Percentiles rank a stretch among this genome's conserved stretches.
Evolutionary conservation across 1,140 invertebrate genomes (phyloP).

Genomic region (Diachasma alloeum): DNA sequence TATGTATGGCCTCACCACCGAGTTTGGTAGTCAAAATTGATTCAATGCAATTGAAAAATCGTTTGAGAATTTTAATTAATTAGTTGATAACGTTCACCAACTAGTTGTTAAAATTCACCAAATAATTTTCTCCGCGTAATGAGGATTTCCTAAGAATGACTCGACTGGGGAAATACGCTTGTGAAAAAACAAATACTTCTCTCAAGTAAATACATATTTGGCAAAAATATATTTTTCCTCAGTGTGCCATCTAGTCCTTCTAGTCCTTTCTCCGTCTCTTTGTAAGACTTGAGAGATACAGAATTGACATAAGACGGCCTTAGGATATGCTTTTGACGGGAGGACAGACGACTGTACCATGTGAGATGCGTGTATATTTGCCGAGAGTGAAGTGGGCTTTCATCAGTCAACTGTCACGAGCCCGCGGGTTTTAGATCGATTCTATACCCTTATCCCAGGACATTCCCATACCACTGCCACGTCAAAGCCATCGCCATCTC

Average conservation of each 20-base stretch:
- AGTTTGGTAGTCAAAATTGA: too few species aligned
- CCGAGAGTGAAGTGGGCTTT: slow-evolving; percentile 31
- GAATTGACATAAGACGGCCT: not conserved
- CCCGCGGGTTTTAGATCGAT: slow-evolving; percentile 28
- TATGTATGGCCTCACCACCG: too few species aligned
- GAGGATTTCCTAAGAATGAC: too few species aligned
- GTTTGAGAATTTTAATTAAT: too few species aligned
- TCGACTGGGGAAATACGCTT: too few species aligned
- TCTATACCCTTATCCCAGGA: slow-evolving; percentile 24
- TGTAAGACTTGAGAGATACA: not conserved
- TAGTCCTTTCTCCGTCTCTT: not conserved
- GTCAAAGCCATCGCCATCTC: slow-evolving; percentile 16
- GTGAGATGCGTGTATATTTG: not conserved
- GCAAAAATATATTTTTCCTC: too few species aligned
- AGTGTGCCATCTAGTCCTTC: not conserved
- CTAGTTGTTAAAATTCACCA: too few species aligned
- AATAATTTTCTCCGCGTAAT: too few species aligned
- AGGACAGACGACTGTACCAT: not conserved
- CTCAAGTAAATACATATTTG: too few species aligned
- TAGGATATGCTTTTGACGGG: not conserved
- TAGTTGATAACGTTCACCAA: too few species aligned
- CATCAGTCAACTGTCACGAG: slow-evolving; percentile 49
- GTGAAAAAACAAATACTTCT: too few species aligned
- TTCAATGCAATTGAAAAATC: too few species aligned
- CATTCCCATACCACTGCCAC: not conserved